Evolutionary conservation across 2,797 vertebrate species (phyloP).

Genomic region (Esox lucius): DNA sequence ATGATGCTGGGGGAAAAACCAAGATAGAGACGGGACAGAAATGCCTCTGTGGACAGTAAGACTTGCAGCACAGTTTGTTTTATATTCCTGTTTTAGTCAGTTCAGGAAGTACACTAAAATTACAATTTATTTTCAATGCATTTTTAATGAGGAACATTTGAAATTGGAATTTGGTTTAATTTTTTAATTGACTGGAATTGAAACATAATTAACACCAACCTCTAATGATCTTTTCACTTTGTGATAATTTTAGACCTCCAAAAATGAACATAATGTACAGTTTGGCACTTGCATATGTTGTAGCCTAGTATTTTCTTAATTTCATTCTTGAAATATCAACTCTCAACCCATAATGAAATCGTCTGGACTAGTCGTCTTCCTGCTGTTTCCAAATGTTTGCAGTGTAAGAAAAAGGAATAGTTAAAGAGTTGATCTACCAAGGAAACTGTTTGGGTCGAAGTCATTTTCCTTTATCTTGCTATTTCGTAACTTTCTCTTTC

Average conservation of each 20-base stretch:
- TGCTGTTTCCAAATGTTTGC: background rate
- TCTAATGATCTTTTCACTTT: background rate
- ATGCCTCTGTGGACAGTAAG: too few species aligned
- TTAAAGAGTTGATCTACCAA: background rate
- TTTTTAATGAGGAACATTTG: too few species aligned
- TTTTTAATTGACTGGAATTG: too few species aligned
- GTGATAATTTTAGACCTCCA: background rate
- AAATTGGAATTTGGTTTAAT: too few species aligned
- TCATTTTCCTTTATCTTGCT: slow-evolving; percentile 42
- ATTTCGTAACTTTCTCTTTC: slow-evolving; percentile 26
- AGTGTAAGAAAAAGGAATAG: background rate
- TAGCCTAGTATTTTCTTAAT: background rate
- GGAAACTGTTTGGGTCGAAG: background rate
- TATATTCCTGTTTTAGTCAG: too few species aligned
- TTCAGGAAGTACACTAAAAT: too few species aligned
- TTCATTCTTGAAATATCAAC: slow-evolving; percentile 2
- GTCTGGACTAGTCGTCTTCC: background rate
- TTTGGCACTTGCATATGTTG: background rate
- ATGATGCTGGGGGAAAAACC: slow-evolving; percentile 17
- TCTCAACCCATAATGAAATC: slow-evolving; percentile 8
- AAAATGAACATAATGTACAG: background rate
- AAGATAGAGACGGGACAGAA: background rate
- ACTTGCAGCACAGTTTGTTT: too few species aligned
- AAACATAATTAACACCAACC: too few species aligned
- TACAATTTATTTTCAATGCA: too few species aligned